A percentile compares a stretch with the other conserved stretches of the same genome.
Conservation (phyloP, 2,888 invertebrate genomes). For the Volucella zonaria region DNA sequence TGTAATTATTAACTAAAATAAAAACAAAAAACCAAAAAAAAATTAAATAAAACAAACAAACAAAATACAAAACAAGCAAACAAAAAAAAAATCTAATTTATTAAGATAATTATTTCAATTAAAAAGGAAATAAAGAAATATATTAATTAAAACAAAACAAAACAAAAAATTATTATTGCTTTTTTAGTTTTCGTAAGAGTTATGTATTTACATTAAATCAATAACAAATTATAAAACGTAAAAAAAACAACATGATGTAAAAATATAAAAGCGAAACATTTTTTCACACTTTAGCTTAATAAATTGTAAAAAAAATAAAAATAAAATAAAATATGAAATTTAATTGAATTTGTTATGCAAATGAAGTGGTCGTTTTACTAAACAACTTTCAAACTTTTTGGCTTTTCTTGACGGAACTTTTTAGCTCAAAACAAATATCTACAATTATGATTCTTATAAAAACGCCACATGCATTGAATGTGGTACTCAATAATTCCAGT, state of each 20-base stretch:
- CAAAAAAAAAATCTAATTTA: conserved; percentile 69
- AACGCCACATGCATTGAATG: too few species aligned
- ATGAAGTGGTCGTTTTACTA: conserved; percentile 76
- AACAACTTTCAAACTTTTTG: not conserved
- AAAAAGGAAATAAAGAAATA: conserved; percentile 50
- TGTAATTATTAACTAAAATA: conserved; percentile 76
- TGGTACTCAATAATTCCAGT: too few species aligned
- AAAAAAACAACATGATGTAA: conserved; percentile 77
- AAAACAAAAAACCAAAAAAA: conserved; percentile 75
- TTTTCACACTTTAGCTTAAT: conserved; percentile 83
- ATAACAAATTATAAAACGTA: conserved; percentile 76
- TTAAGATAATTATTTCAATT: conserved; percentile 69
- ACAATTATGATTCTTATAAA: too few species aligned
- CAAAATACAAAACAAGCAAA: conserved; percentile 71
- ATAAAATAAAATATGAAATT: conserved; percentile 81
- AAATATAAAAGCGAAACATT: conserved; percentile 81
- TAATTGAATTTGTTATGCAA: conserved; percentile 83
- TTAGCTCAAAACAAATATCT: too few species aligned
- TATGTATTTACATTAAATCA: conserved; percentile 78
- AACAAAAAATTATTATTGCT: conserved; percentile 79
- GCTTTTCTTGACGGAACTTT: too few species aligned
- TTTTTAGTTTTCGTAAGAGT: conserved; percentile 80
- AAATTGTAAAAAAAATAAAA: conserved; percentile 81
- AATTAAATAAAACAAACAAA: conserved; percentile 76
- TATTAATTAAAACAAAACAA: conserved; percentile 78